These are phyloP conservation scores for Melanargia galathea DNA, from an alignment of 2,888 invertebrate species.

Conservation along the genomic window DNA sequence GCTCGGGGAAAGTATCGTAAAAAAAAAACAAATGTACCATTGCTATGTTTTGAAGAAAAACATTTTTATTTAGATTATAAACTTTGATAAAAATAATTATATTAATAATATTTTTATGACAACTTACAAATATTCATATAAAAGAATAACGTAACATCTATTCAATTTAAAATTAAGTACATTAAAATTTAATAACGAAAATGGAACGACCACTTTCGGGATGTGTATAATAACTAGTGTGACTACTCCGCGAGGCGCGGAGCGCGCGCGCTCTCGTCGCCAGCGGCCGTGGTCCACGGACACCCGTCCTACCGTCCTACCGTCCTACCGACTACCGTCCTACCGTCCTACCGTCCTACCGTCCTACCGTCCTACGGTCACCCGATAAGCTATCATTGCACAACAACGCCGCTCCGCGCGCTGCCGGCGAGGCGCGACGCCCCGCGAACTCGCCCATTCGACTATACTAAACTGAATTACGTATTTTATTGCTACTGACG, in stretches of 20 bases:
- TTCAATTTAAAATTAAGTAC: constrained; percentile 77
- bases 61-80: constrained; percentile 84
- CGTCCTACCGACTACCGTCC: constrained; percentile 30
- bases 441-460: constrained; percentile 55
- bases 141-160: constrained; percentile 83
- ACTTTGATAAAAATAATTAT: constrained; percentile 84
- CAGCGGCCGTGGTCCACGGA: constrained; percentile 38
- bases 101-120: constrained; percentile 83
- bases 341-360: constrained; percentile 4
- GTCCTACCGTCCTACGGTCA: constrained; percentile 40
- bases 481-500: constrained; percentile 78
- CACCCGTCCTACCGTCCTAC: constrained; percentile 17
- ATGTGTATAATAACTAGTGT: constrained; percentile 76
- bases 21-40: constrained; percentile 50
- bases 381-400: constrained; percentile 64
- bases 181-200: constrained; percentile 75
- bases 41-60: constrained; percentile 79
- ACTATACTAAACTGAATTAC: constrained; percentile 70
- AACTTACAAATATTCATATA: constrained; percentile 82
- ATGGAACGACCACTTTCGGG: constrained; percentile 78
- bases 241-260: constrained; percentile 62
- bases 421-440: constrained; percentile 51
- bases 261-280: constrained; percentile 40
- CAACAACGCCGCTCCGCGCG: constrained; percentile 51
- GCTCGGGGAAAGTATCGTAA: background rate